Base-by-base conservation (phyloP, 2,888 invertebrate species). In the Chloroclysta siterata region DNA sequence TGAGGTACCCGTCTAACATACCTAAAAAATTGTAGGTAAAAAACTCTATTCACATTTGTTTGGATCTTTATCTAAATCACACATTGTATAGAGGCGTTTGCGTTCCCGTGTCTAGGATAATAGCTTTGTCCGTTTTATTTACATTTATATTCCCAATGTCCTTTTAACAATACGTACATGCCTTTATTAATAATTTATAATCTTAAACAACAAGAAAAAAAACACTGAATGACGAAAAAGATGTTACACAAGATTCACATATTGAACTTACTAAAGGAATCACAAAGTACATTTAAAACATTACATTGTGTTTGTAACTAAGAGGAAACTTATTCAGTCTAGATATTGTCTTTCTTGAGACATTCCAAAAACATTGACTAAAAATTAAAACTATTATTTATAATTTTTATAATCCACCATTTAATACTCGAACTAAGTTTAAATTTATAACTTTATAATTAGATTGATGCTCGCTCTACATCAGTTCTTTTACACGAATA, bases 301-400 rank as follows among this genome's bases (percentile, higher is more conserved):
- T 65, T 62, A 66, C 69, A 76, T 71, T 70, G 72, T 36, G 68
- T 71, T 72, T 78, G 81, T 77, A 80, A 75, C 80, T 84, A 84
- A 77, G 80, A 84, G 80, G 81, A 80, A 89, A 88, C 88, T 88
- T 88, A 87, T 88, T 90, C 90, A 91, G 90, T 91, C 89, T 90
- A 90, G 76, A 85, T 87, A 89, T 89, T 88, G 90, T 90, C 90
- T 91, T 89, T 89, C 76, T 77, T 84, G 76, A 87, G 89, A 90
- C 89, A 88, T 83, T 67, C 36, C 75, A 78, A 86, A 83, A 85
- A 81, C 80, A 77, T 80, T 86, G 83, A 88, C 85, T 85, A 87
- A 83, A 84, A 81, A 82, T 85, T 84, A 78, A 77, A 72, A 58
- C 70, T 70, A 71, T 51, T 57, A 44, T 46, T 46, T 46, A 46